These are phyloP conservation scores for Gibbula magus DNA, from an alignment of 2,888 invertebrate genomes.

Conservation along the genomic window DNA sequence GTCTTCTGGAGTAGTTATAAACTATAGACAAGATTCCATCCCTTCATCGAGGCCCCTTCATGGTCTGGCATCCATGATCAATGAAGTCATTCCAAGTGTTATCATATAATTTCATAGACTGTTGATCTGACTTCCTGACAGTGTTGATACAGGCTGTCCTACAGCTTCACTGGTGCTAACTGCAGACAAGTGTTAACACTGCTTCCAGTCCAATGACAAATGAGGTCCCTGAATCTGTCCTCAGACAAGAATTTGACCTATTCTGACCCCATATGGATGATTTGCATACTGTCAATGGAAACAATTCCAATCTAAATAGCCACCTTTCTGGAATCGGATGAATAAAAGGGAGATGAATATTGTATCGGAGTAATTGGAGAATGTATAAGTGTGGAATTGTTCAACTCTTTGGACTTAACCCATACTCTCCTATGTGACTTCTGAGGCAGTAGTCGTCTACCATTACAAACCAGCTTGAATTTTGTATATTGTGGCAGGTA, in stretches of 20 bases:
- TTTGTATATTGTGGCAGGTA: no score
- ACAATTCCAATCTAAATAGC: neutral
- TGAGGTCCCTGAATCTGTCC: neutral
- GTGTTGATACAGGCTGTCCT: neutral
- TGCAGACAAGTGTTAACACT: neutral
- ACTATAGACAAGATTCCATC: neutral
- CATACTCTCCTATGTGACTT: no score
- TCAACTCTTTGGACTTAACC: no score
- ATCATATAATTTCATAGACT: constrained; percentile 10
- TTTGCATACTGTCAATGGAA: constrained; percentile 8
- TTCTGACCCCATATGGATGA: neutral
- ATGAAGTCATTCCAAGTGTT: constrained; percentile 1
- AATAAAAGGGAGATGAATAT: no score
- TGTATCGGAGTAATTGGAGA: no score
- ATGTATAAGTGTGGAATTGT: no score
- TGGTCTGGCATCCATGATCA: neutral
- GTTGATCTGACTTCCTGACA: neutral
- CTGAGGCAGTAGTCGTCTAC: no score
- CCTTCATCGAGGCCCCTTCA: neutral
- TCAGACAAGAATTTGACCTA: neutral
- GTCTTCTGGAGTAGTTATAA: neutral
- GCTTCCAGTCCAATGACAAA: neutral
- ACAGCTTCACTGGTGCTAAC: neutral
- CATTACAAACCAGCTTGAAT: no score
- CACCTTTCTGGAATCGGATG: neutral